Evolutionary conservation across 2,113 vertebrate species (phyloP).

Genomic region (Leptocoma aspasia): DNA sequence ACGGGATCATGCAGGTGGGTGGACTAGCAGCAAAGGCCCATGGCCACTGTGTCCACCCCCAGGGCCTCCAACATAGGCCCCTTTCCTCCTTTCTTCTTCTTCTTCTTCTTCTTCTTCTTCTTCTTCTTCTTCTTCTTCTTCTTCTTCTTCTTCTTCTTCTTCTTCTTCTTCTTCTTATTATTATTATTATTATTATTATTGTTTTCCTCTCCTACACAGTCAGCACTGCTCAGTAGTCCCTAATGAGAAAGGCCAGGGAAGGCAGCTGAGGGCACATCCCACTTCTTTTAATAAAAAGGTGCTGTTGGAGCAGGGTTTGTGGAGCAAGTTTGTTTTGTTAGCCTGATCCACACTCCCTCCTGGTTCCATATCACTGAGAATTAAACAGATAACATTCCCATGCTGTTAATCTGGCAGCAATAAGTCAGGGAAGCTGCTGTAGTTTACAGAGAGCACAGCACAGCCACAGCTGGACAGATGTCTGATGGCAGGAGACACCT

Average conservation of each 20-base stretch:
- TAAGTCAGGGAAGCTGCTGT: neutral
- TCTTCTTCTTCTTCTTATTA: too few species aligned
- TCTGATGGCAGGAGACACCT: neutral
- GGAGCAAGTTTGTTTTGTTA: neutral
- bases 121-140: too few species aligned
- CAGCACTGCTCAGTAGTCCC: neutral
- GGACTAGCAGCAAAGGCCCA: too few species aligned
- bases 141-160: too few species aligned
- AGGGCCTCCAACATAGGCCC: too few species aligned
- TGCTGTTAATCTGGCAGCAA: neutral
- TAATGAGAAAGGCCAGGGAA: neutral
- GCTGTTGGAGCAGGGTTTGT: neutral
- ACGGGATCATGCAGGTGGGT: too few species aligned
- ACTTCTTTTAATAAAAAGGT: neutral
- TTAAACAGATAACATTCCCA: neutral
- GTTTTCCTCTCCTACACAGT: neutral
- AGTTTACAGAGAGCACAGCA: neutral
- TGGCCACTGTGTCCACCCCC: too few species aligned
- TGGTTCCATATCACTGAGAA: neutral
- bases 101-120: too few species aligned
- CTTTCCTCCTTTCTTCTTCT: neutral
- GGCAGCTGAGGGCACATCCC: neutral
- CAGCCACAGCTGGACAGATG: slow-evolving; percentile 12
- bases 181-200: too few species aligned
- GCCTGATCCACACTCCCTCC: neutral